Percentiles rank a stretch among this genome's conserved stretches.
These are phyloP conservation scores for Podarcis muralis DNA, from an alignment of 2,113 vertebrate genomes.

Conservation along the genomic window DNA sequence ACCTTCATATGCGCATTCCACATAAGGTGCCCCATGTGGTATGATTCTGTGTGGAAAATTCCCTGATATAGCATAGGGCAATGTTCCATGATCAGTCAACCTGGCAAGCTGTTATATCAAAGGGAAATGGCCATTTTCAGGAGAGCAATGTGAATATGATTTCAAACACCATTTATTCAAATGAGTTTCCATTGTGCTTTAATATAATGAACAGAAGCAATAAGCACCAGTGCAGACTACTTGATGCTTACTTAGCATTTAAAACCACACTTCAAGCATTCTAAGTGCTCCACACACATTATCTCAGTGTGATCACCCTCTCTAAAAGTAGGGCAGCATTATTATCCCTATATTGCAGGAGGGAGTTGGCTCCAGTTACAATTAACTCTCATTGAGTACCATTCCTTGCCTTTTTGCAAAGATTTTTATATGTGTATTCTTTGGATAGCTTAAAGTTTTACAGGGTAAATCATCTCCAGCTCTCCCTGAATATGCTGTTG, in stretches of 20 bases:
- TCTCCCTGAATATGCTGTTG: background rate
- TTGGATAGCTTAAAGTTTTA: background rate
- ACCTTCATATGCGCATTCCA: background rate
- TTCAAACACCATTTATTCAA: background rate
- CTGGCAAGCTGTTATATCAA: background rate
- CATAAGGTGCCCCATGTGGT: background rate
- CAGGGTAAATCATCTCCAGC: background rate
- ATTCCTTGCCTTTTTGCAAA: background rate
- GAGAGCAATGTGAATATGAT: background rate
- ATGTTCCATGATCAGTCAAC: background rate
- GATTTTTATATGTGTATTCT: background rate
- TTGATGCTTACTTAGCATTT: background rate
- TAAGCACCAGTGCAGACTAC: background rate
- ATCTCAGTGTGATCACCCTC: background rate
- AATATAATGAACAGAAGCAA: background rate
- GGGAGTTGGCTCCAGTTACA: background rate
- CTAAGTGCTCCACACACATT: background rate
- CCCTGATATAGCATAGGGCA: too few relatives aligned
- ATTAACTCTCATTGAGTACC: background rate
- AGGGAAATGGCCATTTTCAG: background rate
- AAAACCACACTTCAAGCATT: background rate
- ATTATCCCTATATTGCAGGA: background rate
- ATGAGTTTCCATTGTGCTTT: background rate
- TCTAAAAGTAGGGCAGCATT: background rate
- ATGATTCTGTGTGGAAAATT: background rate